These are phyloP conservation scores for Zelostemma sp. DNA, from an alignment of 1,140 invertebrate species.

Conservation along the genomic window DNA sequence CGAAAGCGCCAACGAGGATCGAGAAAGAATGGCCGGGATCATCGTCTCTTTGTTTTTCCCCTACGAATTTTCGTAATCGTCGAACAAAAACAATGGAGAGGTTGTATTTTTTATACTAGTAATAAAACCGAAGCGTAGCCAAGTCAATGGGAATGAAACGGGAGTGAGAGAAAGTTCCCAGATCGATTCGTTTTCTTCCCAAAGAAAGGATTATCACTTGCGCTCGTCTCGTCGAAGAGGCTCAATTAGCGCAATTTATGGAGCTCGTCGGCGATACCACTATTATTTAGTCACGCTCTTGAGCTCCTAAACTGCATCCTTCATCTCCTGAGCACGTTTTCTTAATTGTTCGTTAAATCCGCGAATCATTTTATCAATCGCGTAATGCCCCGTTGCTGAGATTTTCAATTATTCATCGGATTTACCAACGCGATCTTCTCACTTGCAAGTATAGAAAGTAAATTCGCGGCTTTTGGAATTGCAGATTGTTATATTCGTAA, in stretches of 20 bases:
- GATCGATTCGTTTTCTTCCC: conserved; percentile 49
- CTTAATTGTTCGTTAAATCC: conserved; percentile 31
- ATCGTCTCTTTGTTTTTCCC: conserved; percentile 7
- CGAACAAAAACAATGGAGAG: conserved; percentile 19
- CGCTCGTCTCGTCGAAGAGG: conserved; percentile 41
- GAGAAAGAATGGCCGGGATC: background rate
- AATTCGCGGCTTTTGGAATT: background rate
- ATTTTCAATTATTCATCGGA: conserved; percentile 4
- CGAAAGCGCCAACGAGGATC: conserved; percentile 18
- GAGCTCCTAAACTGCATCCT: conserved; percentile 10
- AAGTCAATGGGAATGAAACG: conserved; percentile 38
- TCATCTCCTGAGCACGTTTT: conserved; percentile 21
- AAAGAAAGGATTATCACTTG: conserved; percentile 51
- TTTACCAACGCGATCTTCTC: too few relatives aligned
- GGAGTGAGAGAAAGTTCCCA: conserved; percentile 48
- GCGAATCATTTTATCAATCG: conserved; percentile 13
- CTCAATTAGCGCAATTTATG: conserved; percentile 51
- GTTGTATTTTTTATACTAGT: conserved; percentile 8
- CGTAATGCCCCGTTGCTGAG: conserved; percentile 1
- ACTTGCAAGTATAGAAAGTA: conserved; percentile 4
- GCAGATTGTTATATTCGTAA: too few relatives aligned
- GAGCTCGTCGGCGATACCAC: conserved; percentile 47
- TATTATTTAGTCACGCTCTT: conserved; percentile 33
- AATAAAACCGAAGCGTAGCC: conserved; percentile 22
- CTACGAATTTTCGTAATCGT: too few relatives aligned